Percentiles rank a stretch among this genome's conserved stretches.
Conservation (phyloP, 2,888 invertebrate genomes). For the Luperina testacea region DNA sequence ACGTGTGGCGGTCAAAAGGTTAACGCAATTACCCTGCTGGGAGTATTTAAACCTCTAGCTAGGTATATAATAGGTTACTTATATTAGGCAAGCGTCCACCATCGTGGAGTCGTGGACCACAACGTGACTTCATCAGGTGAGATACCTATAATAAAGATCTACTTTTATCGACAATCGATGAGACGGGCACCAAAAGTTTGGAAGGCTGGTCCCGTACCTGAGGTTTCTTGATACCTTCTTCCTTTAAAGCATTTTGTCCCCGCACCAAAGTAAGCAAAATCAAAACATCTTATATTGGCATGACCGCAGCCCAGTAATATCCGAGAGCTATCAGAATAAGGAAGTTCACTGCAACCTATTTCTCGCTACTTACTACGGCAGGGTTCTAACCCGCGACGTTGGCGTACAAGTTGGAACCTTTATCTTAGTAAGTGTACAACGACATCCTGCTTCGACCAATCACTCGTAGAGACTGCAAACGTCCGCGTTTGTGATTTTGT, state of each 20-base stretch:
- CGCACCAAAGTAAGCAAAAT: constrained; percentile 43
- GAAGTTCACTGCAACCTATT: constrained; percentile 66
- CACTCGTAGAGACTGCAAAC: constrained; percentile 51
- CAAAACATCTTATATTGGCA: constrained; percentile 25
- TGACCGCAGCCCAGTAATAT: constrained; percentile 58
- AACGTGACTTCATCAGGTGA: neutral
- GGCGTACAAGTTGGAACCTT: constrained; percentile 58
- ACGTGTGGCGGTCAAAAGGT: too few relatives aligned
- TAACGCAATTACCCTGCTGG: too few relatives aligned
- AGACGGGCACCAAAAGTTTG: neutral
- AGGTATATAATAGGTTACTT: neutral
- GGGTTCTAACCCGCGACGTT: constrained; percentile 62
- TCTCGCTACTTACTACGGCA: constrained; percentile 52
- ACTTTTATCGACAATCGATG: neutral
- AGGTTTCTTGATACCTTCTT: neutral
- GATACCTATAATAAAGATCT: neutral
- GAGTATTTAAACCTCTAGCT: neutral
- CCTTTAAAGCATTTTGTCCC: constrained; percentile 7
- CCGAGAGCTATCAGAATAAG: constrained; percentile 64
- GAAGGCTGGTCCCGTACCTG: neutral
- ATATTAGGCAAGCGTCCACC: neutral
- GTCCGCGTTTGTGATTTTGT: constrained; percentile 57
- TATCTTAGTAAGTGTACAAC: constrained; percentile 64
- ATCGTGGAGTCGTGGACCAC: neutral
- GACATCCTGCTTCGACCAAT: constrained; percentile 77